These are phyloP conservation scores for Leucophora obtusa DNA, from an alignment of 2,888 invertebrate species.

Conservation along the genomic window DNA sequence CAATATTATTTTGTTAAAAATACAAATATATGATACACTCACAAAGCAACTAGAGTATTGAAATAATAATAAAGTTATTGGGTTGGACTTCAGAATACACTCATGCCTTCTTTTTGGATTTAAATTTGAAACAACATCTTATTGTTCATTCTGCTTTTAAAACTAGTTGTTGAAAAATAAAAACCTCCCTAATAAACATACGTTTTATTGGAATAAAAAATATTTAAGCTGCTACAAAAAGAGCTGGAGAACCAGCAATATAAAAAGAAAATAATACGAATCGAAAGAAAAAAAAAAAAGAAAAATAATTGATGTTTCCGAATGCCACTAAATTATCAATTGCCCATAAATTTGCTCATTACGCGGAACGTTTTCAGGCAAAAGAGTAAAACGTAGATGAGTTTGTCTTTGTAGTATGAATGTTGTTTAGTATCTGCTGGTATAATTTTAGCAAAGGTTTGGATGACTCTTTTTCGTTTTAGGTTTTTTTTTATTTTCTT, in stretches of 20 bases:
- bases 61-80: no score
- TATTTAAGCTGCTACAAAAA: conserved; percentile 45
- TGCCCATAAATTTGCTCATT: conserved; percentile 79
- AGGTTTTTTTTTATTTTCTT: neutral
- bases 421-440: neutral
- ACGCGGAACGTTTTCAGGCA: conserved; percentile 68
- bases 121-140: no score
- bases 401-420: neutral
- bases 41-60: no score
- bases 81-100: no score
- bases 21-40: no score
- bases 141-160: no score
- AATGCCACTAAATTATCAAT: conserved; percentile 79
- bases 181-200: neutral
- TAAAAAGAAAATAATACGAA: conserved; percentile 62
- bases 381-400: conserved; percentile 8
- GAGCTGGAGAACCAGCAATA: conserved; percentile 54
- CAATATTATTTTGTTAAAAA: no score
- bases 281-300: conserved; percentile 37
- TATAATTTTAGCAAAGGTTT: neutral
- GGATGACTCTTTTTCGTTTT: neutral
- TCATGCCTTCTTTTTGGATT: no score
- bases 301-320: conserved; percentile 77
- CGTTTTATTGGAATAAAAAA: conserved; percentile 15
- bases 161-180: no score